These are phyloP conservation scores for Atrina japonica DNA, from an alignment of 2,888 invertebrate species.

Conservation along the genomic window DNA sequence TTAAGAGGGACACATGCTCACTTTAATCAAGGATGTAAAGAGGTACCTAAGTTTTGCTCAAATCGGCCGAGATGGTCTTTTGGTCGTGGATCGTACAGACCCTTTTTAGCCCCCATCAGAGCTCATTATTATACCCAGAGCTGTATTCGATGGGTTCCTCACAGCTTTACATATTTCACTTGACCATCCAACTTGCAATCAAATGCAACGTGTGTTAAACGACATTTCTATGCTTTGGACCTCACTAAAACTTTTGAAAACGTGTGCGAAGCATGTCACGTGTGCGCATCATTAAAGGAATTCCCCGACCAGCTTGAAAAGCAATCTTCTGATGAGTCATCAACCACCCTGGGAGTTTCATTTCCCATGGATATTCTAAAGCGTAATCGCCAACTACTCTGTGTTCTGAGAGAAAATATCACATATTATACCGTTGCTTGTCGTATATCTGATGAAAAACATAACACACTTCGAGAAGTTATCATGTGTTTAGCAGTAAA, in stretches of 20 bases:
- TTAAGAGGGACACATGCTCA: constrained; percentile 46
- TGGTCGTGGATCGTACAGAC: constrained; percentile 36
- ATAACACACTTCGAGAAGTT: constrained; percentile 38
- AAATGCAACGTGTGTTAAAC: constrained; percentile 36
- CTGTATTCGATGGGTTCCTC: constrained; percentile 7
- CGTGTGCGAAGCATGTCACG: constrained; percentile 23
- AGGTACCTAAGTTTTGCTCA: constrained; percentile 31
- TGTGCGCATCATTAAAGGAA: constrained; percentile 16
- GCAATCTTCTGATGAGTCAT: constrained; percentile 45
- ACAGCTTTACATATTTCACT: constrained; percentile 21
- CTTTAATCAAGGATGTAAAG: constrained; percentile 45
- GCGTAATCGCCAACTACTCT: constrained; percentile 44
- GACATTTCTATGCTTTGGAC: constrained; percentile 54
- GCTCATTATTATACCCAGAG: constrained; percentile 8
- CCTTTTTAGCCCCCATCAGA: not conserved
- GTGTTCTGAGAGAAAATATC: constrained; percentile 50
- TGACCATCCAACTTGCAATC: constrained; percentile 24
- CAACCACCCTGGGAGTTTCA: constrained; percentile 31
- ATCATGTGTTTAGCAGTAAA: constrained; percentile 37
- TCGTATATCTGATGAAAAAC: constrained; percentile 40
- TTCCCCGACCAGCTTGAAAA: not conserved
- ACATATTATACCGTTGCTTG: constrained; percentile 45
- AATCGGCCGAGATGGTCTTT: constrained; percentile 40
- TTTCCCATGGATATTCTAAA: constrained; percentile 54
- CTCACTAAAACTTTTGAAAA: constrained; percentile 42